A percentile compares a stretch with the other conserved stretches of the same genome.
phyloP scores from a whole-genome alignment of 2,113 vertebrate genomes.

The Sceloporus tristichus region DNA sequence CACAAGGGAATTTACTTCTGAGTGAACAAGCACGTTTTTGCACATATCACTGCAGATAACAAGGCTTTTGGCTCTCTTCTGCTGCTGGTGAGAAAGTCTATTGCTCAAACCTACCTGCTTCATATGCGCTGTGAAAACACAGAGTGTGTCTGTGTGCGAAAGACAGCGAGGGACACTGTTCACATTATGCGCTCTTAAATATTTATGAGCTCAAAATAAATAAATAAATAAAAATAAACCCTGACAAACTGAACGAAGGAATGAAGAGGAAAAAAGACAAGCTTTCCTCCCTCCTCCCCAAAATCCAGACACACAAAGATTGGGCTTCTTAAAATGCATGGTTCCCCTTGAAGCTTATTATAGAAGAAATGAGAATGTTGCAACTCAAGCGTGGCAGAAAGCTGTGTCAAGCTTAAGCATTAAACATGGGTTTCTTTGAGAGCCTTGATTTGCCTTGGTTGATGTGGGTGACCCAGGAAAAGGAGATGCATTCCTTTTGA shows the following conservation, averaged over 20 bases:
- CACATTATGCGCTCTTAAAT: slow-evolving; percentile 19
- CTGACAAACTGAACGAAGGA: slow-evolving; percentile 12
- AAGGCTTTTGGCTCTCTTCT: neutral
- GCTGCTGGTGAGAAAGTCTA: neutral
- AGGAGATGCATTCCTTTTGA: neutral
- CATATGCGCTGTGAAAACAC: neutral
- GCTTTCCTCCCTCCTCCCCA: too few species aligned
- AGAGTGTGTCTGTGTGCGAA: too few species aligned
- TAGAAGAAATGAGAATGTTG: neutral
- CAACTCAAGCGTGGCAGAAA: slow-evolving; percentile 1
- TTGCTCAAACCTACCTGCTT: neutral
- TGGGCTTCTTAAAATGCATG: slow-evolving; percentile 1
- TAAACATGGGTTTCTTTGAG: neutral
- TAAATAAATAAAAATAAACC: neutral
- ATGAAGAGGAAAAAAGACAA: accelerated
- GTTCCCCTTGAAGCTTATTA: neutral
- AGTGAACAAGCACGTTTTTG: too few species aligned
- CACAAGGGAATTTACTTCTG: neutral
- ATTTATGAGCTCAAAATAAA: slow-evolving; percentile 37
- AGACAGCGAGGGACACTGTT: neutral
- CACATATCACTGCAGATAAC: neutral
- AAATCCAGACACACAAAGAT: neutral
- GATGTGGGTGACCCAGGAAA: slow-evolving; percentile 15
- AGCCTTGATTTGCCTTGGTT: neutral
- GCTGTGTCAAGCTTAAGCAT: neutral